Evolutionary conservation across 2,888 invertebrate species (phyloP), one percentile per base, ranked within the genome.

Genomic region (Spicauda simplicius): DNA sequence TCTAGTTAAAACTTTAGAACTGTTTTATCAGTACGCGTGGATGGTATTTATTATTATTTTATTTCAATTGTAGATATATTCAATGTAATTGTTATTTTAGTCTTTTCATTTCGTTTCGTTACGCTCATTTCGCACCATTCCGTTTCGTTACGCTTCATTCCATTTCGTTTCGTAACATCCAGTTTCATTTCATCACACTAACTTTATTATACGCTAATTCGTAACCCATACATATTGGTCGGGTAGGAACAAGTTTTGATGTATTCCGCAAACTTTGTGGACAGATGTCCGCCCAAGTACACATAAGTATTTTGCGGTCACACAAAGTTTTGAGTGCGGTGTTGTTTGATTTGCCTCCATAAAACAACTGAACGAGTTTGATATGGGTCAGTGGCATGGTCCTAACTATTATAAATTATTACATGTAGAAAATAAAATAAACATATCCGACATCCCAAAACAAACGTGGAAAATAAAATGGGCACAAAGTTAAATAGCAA

Each of bases 251-350:
- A 74, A 74, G 68, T 73, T 72, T 71, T 74, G 71, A 74, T 74
- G 70, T 73, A 73, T 73, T 71, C 69, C 66, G 60, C 45, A 68
- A 74, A 73, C 71, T 72, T 72, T 70, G 68, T 63, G 72, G 71
- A 74, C 73, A 72, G 71, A 71, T 74, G 74, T 71, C 66, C 66
- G n/a, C 19, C 60, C 45, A 66, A 66, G 60, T 66, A 66, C 66
- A 66, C 50, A 50, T 56, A 66, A 66, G 66, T 66, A 61, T 63
- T 54, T 55, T n/a, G 62, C 25, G 70, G 71, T 63, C 58, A 19
- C 53, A 25, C 60, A 52, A 70, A 72, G 71, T 71, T 72, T 65
- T 59, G 71, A 72, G 72, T 71, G 70, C 70, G 73, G 73, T 65
- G 60, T 48, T 68, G 66, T 71, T 69, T 66, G 70, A 68, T 70